Evolutionary conservation across 2,113 vertebrate species (phyloP).

Genomic region (Scatophagus argus): DNA sequence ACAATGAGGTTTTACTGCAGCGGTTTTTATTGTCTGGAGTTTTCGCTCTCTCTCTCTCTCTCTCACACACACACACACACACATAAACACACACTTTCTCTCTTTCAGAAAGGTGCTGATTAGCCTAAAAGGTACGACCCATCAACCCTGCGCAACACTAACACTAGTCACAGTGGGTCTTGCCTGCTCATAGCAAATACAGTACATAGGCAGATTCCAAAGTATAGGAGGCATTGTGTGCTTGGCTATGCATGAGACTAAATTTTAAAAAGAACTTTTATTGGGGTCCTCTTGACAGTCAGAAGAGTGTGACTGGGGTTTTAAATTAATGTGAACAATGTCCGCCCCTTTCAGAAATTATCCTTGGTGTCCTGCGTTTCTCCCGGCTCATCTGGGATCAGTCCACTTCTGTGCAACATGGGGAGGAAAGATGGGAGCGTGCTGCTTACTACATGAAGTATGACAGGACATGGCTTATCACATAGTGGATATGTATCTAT

Average conservation of each 20-base stretch:
- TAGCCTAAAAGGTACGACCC: slow-evolving; percentile 72
- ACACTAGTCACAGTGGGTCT: slow-evolving; percentile 44
- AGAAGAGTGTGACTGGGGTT: slow-evolving; percentile 35
- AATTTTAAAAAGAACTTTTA: slow-evolving; percentile 71
- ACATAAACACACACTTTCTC: slow-evolving; percentile 32
- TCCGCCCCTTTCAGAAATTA: slow-evolving; percentile 61
- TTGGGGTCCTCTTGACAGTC: slow-evolving; percentile 39
- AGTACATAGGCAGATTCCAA: slow-evolving; percentile 54
- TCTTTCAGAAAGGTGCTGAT: slow-evolving; percentile 71
- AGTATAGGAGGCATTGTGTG: slow-evolving; percentile 68
- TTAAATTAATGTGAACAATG: slow-evolving; percentile 72
- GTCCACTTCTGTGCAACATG: slow-evolving; percentile 10
- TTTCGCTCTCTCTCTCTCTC: slow-evolving; percentile 40
- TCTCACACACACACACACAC: too few relatives aligned
- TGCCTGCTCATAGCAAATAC: slow-evolving; percentile 58
- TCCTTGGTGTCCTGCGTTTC: slow-evolving; percentile 43
- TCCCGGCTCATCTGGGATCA: slow-evolving; percentile 47
- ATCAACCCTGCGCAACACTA: slow-evolving; percentile 44
- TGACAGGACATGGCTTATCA: slow-evolving; percentile 68
- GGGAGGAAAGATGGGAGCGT: slow-evolving; percentile 19
- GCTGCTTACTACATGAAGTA: slow-evolving; percentile 68
- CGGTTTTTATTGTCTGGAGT: slow-evolving; percentile 57
- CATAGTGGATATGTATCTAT: slow-evolving; percentile 77
- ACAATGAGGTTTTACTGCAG: slow-evolving; percentile 56
- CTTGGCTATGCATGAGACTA: slow-evolving; percentile 83